Conservation (phyloP, 2,888 invertebrate genomes). For the Ommatoiulus sabulosus region DNA sequence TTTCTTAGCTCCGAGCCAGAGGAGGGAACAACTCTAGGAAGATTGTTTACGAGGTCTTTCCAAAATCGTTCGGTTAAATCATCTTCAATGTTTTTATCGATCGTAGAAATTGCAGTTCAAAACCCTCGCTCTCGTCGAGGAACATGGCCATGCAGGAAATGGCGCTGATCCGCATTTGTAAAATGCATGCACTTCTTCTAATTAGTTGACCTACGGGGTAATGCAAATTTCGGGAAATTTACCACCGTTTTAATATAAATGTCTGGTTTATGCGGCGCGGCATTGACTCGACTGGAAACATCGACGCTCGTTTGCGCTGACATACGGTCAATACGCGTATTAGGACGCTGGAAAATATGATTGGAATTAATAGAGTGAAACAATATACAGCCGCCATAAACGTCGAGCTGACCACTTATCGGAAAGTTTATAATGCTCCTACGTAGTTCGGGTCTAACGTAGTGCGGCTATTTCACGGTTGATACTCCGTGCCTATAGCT, state of each 20-base stretch:
- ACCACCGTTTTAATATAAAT: neutral
- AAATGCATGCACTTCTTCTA: neutral
- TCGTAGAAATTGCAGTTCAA: neutral
- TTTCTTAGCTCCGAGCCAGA: neutral
- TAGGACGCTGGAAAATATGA: neutral
- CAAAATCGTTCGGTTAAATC: constrained; percentile 41
- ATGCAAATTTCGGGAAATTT: neutral
- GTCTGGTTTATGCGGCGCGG: neutral
- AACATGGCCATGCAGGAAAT: neutral
- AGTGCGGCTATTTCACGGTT: constrained; percentile 5
- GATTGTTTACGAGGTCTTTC: constrained; percentile 32
- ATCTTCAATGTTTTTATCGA: constrained; percentile 17
- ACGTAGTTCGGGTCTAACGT: neutral
- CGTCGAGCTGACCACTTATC: neutral
- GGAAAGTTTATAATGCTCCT: neutral
- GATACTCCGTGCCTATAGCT: neutral
- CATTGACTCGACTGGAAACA: neutral
- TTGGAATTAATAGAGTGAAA: constrained; percentile 19
- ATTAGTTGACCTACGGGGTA: neutral
- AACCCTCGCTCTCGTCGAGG: neutral
- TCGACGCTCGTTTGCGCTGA: neutral
- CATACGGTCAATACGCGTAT: neutral
- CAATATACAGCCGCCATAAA: constrained; percentile 18
- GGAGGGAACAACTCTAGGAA: neutral
- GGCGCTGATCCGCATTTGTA: neutral